Evolutionary conservation across 1,140 invertebrate genomes (phyloP), one percentile per base, ranked within the genome.

Genomic region (Lepidostoma basale): DNA sequence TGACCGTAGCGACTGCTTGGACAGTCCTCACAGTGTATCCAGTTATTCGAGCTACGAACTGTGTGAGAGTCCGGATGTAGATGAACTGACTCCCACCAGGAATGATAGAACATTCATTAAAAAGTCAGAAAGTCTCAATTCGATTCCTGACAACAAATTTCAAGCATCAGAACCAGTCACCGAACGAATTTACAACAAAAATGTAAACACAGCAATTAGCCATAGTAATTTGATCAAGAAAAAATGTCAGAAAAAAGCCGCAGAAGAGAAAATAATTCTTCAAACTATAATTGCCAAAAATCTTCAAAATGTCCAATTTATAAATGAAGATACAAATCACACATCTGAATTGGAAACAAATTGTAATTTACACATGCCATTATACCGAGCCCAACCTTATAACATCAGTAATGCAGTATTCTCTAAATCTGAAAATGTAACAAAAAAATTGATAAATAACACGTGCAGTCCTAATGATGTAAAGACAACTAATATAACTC

Each of bases 21-120:
- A 73, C 56, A 70, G 68, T 33, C 72, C 72, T 2, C 49, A 54
- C 6, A 73, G 72, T 20, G 68, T 70, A 14, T 70, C 72, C 1
- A 73, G 72, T 30, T 70, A 70, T 33, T 73, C 72, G 10, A 73
- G 72, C 18, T 73, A 67, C 20, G 71, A 73, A 44, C 49, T 62
- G 3, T 60, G 68, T 16, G 72, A 70, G 36, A 70, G 68, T 65
- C 60, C 72, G 2, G 67, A 69, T 16, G 49, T 63, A 0, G 63
- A 62, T n/a, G 60, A 62, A 28, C 36, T 36, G 16, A 40, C 10
- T 42, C 44, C 52, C n/a, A 22, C 49, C 5, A 22, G 23, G 2
- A 62, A 30, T 20, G 28, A 47, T 25, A 52, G 3, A 9, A 44
- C 23, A 5, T 26, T 33, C 30, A 10, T 54, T 54, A 54, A 54